These are phyloP conservation scores for Cebus imitator DNA, from an alignment of 2,113 vertebrate genomes.

Conservation along the genomic window DNA sequence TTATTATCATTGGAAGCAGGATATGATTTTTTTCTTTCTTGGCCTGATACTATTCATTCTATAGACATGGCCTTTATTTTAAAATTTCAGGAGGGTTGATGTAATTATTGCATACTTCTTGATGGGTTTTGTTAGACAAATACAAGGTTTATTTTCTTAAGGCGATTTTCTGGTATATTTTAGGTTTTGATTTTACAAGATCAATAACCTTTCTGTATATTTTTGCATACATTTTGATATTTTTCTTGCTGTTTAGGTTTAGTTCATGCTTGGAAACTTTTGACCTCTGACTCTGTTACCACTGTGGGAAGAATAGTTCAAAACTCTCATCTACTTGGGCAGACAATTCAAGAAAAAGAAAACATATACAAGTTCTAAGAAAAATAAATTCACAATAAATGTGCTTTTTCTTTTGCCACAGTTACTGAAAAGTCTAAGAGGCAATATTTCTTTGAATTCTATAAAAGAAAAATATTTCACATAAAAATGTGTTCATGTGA, in stretches of 20 bases:
- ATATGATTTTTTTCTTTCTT: neutral
- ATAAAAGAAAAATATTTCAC: conserved; percentile 62
- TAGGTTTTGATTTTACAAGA: conserved; percentile 47
- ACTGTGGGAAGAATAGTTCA: conserved; percentile 76
- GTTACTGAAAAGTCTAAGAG: conserved; percentile 75
- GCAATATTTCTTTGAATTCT: conserved; percentile 73
- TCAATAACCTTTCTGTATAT: conserved; percentile 67
- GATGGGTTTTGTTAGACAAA: conserved; percentile 46
- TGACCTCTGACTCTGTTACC: conserved; percentile 76
- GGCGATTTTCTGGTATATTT: conserved; percentile 50
- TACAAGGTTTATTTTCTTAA: conserved; percentile 51
- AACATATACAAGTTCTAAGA: conserved; percentile 77
- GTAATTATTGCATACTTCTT: neutral
- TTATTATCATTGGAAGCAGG: neutral
- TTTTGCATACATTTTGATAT: conserved; percentile 77
- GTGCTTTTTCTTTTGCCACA: conserved; percentile 59
- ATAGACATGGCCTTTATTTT: neutral
- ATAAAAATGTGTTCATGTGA: conserved; percentile 39
- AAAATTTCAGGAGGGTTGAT: conserved; percentile 4
- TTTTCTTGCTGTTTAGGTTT: conserved; percentile 71
- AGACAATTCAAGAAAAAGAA: conserved; percentile 79
- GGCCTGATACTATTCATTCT: neutral
- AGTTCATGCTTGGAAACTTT: conserved; percentile 74
- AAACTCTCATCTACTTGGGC: conserved; percentile 70
- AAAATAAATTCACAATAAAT: conserved; percentile 82